Evolutionary conservation across 2,113 vertebrate species (phyloP).

Genomic region (Rattus norvegicus): GRCr8 NC_086021.1:35494501-35495000

Average conservation of each 20-base stretch:
- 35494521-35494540: too few relatives aligned
- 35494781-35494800: background rate
- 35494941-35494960: background rate
- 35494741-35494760: background rate
- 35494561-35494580: accelerated
- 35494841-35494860: background rate
- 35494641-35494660: background rate
- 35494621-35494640: background rate
- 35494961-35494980: background rate
- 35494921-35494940: background rate
- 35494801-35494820: background rate
- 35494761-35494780: background rate
- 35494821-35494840: background rate
- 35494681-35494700: background rate
- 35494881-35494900: too few relatives aligned
- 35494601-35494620: background rate
- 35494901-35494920: background rate
- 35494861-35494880: background rate
- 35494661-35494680: background rate
- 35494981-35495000: background rate
- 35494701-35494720: too few relatives aligned
- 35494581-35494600: background rate
- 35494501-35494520: too few relatives aligned
- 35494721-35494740: background rate
- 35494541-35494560: accelerated